A percentile compares a stretch with the other conserved stretches of the same genome.
These are phyloP conservation scores for Chymomyza amoena DNA, from an alignment of 2,888 invertebrate genomes.

Conservation along the genomic window DNA sequence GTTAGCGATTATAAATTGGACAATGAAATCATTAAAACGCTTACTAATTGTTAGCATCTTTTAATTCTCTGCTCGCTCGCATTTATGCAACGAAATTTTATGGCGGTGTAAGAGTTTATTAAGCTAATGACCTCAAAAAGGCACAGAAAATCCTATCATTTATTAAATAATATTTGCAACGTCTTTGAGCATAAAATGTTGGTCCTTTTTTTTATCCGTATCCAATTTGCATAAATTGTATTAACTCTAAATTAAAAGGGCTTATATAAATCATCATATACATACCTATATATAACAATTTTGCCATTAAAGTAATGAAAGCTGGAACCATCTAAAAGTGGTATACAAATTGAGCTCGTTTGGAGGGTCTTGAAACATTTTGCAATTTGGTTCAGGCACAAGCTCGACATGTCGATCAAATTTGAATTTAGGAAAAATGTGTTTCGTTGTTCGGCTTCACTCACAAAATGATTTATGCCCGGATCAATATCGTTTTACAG, in stretches of 20 bases:
- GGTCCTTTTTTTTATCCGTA: background rate
- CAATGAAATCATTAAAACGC: constrained; percentile 76
- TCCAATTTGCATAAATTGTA: background rate
- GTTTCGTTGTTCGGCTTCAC: constrained; percentile 23
- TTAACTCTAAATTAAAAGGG: background rate
- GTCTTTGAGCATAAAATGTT: background rate
- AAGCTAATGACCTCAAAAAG: background rate
- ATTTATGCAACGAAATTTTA: constrained; percentile 45
- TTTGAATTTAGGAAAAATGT: constrained; percentile 47
- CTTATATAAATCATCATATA: constrained; percentile 33
- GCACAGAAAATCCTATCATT: background rate
- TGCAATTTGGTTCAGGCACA: no score
- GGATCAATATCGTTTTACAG: constrained; percentile 55
- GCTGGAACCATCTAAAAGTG: constrained; percentile 11
- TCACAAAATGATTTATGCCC: constrained; percentile 46
- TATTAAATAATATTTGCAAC: background rate
- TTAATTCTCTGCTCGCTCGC: constrained; percentile 42
- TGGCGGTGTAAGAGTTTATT: constrained; percentile 18
- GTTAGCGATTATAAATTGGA: constrained; percentile 75
- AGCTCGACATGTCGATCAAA: constrained; percentile 28
- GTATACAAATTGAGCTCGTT: constrained; percentile 13
- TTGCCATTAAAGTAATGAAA: constrained; percentile 25
- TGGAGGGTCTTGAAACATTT: background rate
- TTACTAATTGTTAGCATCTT: constrained; percentile 55
- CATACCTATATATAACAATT: constrained; percentile 24